These are phyloP conservation scores for Lottia gigantea DNA, from an alignment of 2,888 invertebrate genomes.

Conservation along the genomic window DNA sequence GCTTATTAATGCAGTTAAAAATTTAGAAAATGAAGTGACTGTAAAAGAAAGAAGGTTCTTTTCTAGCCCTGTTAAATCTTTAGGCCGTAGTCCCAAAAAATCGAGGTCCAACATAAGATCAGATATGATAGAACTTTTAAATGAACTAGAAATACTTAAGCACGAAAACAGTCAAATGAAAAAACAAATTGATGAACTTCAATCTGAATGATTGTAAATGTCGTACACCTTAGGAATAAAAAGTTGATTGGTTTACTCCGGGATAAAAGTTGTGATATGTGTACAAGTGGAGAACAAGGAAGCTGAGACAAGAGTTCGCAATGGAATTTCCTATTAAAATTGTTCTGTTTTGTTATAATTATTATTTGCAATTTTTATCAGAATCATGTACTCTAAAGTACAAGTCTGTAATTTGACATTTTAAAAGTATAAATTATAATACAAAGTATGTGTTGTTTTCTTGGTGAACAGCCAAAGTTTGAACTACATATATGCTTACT, in stretches of 20 bases:
- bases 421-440: too few species aligned
- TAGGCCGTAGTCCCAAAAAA: background rate
- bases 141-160: constrained; percentile 23
- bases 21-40: constrained; percentile 27
- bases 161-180: constrained; percentile 32
- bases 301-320: background rate
- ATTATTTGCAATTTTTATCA: too few species aligned
- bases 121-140: background rate
- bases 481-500: too few species aligned
- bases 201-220: background rate
- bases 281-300: background rate
- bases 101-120: background rate
- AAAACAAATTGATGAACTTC: constrained; percentile 32
- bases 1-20: constrained; percentile 24
- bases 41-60: constrained; percentile 13
- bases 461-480: too few species aligned
- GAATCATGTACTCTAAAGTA: too few species aligned
- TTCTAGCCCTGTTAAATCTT: background rate
- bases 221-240: background rate
- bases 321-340: background rate
- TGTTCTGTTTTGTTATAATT: too few species aligned
- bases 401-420: too few species aligned
- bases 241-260: background rate
- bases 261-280: constrained; percentile 23
- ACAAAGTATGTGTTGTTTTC: too few species aligned